Conservation (phyloP, 2,888 invertebrate genomes). For the Parnassius orleans region DNA sequence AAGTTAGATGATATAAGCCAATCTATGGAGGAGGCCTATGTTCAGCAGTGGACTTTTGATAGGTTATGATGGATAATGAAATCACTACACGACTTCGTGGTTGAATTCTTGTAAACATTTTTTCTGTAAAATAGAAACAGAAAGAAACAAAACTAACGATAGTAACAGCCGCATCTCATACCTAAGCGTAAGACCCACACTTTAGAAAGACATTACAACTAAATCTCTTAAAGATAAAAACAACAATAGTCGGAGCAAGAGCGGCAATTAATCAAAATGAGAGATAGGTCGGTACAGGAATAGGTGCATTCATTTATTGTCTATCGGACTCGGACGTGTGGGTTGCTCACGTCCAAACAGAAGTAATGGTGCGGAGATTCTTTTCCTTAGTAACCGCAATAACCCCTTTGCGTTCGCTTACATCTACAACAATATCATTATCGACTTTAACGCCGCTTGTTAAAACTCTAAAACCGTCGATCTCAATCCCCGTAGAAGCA, state of each 20-base stretch:
- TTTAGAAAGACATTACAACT: conserved; percentile 68
- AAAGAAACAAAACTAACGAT: neutral
- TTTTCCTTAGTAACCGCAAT: conserved; percentile 35
- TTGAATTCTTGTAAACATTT: neutral
- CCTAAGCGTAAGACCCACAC: conserved; percentile 37
- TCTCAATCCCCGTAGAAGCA: neutral
- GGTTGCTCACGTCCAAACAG: conserved; percentile 38
- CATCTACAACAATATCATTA: conserved; percentile 3
- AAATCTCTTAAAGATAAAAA: conserved; percentile 63
- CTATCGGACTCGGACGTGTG: conserved; percentile 39
- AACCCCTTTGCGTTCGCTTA: conserved; percentile 13
- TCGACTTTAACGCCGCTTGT: conserved; percentile 3
- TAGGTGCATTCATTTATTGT: conserved; percentile 62
- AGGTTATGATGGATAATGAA: too few species aligned
- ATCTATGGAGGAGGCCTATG: too few species aligned
- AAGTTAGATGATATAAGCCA: too few species aligned
- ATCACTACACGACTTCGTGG: neutral
- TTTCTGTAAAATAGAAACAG: too few species aligned
- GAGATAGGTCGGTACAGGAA: conserved; percentile 61
- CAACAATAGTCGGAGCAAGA: conserved; percentile 48
- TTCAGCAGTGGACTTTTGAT: too few species aligned
- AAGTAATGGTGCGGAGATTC: conserved; percentile 41
- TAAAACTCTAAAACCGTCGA: conserved; percentile 4
- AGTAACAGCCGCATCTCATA: conserved; percentile 3
- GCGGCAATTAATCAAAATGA: conserved; percentile 71